phyloP scores from a whole-genome alignment of 2,888 invertebrate genomes.

The Molorchus minor region DNA sequence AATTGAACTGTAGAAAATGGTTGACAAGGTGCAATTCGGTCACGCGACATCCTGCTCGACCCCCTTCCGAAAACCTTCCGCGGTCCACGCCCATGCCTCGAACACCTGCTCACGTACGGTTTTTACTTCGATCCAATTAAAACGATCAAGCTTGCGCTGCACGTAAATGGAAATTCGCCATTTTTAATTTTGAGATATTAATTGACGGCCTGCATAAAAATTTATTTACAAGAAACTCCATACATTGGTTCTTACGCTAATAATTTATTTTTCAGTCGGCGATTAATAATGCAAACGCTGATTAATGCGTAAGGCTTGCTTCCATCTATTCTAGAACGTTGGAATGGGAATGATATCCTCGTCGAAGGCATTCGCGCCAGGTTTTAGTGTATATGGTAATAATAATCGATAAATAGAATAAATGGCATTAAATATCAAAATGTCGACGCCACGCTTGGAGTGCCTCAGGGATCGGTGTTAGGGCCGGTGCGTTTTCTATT shows the following conservation, averaged over 20 bases:
- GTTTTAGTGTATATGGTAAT: too few relatives aligned
- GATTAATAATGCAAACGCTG: slow-evolving; percentile 28
- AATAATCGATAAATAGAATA: too few relatives aligned
- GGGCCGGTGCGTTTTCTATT: too few relatives aligned
- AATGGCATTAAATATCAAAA: too few relatives aligned
- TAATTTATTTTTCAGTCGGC: slow-evolving; percentile 18
- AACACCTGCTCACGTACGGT: slow-evolving; percentile 37
- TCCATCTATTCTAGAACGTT: too few relatives aligned
- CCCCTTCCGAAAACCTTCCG: background rate
- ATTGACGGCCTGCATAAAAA: slow-evolving; percentile 29
- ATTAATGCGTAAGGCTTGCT: slow-evolving; percentile 13
- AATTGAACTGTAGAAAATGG: too few relatives aligned
- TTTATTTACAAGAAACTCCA: slow-evolving; percentile 1
- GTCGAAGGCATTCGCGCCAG: background rate
- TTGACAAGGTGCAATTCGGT: too few relatives aligned
- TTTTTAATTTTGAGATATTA: slow-evolving; percentile 36
- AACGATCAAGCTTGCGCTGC: slow-evolving; percentile 28
- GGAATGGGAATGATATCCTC: too few relatives aligned
- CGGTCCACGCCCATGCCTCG: slow-evolving; percentile 21
- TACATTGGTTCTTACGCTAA: slow-evolving; percentile 12
- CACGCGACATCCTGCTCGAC: background rate
- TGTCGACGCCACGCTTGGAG: too few relatives aligned
- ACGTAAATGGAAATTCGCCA: slow-evolving; percentile 34
- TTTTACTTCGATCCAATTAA: slow-evolving; percentile 39
- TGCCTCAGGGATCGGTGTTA: too few relatives aligned